Conservation (phyloP, 2,113 vertebrate species). For the Rhabdornis inornatus region DNA sequence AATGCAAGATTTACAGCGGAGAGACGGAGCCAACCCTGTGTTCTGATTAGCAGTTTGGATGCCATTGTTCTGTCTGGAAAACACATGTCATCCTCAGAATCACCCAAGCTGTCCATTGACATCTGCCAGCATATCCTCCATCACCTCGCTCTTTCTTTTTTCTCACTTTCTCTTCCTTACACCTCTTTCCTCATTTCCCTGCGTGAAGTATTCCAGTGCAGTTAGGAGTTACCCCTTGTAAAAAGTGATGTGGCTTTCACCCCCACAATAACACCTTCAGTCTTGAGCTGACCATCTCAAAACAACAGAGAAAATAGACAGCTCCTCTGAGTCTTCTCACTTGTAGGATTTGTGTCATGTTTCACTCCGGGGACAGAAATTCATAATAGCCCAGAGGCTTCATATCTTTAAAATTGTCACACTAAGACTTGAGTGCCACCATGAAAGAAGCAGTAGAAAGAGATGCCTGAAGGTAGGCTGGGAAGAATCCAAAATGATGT, state of each 20-base stretch:
- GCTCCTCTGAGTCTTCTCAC: not conserved
- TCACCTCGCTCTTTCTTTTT: not conserved
- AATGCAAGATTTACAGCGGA: not conserved
- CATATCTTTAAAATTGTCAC: constrained; percentile 52
- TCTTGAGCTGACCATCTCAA: not conserved
- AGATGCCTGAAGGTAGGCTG: constrained; percentile 46
- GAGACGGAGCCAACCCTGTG: not conserved
- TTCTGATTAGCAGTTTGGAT: constrained; percentile 64
- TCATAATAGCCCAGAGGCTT: constrained; percentile 51
- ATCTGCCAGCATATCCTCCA: constrained; percentile 45
- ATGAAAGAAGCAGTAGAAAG: constrained; percentile 58
- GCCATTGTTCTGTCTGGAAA: constrained; percentile 66
- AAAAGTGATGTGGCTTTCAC: not conserved
- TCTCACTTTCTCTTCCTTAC: not conserved
- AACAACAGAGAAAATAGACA: constrained; percentile 15
- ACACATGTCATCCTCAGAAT: constrained; percentile 57
- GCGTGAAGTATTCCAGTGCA: not conserved
- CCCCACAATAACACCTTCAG: not conserved
- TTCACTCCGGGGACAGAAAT: constrained; percentile 42
- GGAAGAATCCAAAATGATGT: constrained; percentile 63
- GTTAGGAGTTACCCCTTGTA: not conserved
- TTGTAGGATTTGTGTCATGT: not conserved
- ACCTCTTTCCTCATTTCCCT: not conserved
- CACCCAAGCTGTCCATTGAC: constrained; percentile 62
- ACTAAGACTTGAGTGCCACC: constrained; percentile 27